Conservation (phyloP, 2,888 invertebrate genomes). For the Heliconius aoede region DNA sequence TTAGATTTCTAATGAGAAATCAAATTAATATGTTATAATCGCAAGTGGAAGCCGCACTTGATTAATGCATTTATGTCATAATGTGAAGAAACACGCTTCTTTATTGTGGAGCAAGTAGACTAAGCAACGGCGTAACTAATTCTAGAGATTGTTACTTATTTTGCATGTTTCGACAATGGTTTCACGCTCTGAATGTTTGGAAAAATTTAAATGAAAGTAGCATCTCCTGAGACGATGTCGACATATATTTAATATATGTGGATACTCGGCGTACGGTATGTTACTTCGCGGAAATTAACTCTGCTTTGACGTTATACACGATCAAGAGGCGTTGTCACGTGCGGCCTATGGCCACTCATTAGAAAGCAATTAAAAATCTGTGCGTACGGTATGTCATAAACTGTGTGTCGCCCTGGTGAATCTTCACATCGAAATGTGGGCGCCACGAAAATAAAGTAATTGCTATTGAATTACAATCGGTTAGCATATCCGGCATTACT, state of each 20-base stretch:
- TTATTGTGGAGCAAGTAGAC: conserved; percentile 74
- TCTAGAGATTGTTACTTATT: conserved; percentile 82
- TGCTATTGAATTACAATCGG: conserved; percentile 70
- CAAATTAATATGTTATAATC: conserved; percentile 31
- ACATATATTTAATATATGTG: conserved; percentile 48
- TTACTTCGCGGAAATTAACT: conserved; percentile 69
- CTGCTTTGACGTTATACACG: conserved; percentile 66
- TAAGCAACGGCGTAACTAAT: conserved; percentile 81
- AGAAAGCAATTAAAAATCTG: conserved; percentile 75
- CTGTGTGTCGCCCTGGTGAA: conserved; percentile 56
- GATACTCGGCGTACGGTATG: conserved; percentile 41
- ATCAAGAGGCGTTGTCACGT: conserved; percentile 63
- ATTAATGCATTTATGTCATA: conserved; percentile 74
- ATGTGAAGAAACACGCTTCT: conserved; percentile 75
- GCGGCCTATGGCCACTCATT: conserved; percentile 65
- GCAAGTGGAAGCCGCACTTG: conserved; percentile 46
- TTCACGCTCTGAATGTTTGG: conserved; percentile 79
- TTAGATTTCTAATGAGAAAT: conserved; percentile 9
- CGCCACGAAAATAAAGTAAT: conserved; percentile 61
- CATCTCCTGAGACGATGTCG: conserved; percentile 60
- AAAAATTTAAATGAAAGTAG: conserved; percentile 77
- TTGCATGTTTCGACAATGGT: conserved; percentile 83
- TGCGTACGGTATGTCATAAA: conserved; percentile 57
- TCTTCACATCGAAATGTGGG: conserved; percentile 54
- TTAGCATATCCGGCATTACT: conserved; percentile 65